Percentiles rank a stretch among this genome's conserved stretches.
These are phyloP conservation scores for Hippocampus barbouri DNA, from an alignment of 2,113 vertebrate genomes.

Conservation along the genomic window DNA sequence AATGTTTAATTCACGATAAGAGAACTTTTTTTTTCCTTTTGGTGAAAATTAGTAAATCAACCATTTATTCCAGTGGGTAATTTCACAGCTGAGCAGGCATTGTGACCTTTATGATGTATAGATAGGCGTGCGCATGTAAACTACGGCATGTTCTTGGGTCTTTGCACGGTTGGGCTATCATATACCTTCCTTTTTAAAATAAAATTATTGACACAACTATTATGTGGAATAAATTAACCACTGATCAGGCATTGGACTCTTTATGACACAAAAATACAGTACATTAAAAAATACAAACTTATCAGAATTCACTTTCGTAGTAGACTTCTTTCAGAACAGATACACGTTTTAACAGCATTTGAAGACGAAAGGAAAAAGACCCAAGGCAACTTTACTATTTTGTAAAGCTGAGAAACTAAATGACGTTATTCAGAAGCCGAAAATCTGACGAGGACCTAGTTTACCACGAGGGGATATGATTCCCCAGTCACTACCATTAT, in stretches of 20 bases:
- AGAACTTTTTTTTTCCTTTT: not conserved
- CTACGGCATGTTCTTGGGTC: not conserved
- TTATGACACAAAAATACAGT: not conserved
- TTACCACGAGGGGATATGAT: conserved; percentile 47
- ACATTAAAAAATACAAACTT: not conserved
- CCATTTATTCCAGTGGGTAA: not conserved
- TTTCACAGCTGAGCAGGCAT: not conserved
- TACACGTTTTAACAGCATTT: conserved; percentile 16
- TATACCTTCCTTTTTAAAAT: not conserved
- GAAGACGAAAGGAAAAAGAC: conserved; percentile 26
- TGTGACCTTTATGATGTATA: not conserved
- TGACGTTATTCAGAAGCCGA: conserved; percentile 25
- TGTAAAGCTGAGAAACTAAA: conserved; percentile 24
- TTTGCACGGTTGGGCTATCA: not conserved
- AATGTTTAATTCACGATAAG: conserved; percentile 22
- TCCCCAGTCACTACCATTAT: conserved; percentile 67
- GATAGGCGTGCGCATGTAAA: not conserved
- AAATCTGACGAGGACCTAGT: conserved; percentile 41
- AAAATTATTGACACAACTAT: not conserved
- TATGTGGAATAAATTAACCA: not conserved
- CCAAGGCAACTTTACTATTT: conserved; percentile 34
- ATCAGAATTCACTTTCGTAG: not conserved
- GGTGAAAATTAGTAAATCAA: conserved; percentile 6
- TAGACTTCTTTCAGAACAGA: not conserved
- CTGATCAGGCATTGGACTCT: not conserved